A percentile compares a stretch with the other conserved stretches of the same genome.
Evolutionary conservation across 2,113 vertebrate species (phyloP).

Genomic region (Myotis brandtii): DNA sequence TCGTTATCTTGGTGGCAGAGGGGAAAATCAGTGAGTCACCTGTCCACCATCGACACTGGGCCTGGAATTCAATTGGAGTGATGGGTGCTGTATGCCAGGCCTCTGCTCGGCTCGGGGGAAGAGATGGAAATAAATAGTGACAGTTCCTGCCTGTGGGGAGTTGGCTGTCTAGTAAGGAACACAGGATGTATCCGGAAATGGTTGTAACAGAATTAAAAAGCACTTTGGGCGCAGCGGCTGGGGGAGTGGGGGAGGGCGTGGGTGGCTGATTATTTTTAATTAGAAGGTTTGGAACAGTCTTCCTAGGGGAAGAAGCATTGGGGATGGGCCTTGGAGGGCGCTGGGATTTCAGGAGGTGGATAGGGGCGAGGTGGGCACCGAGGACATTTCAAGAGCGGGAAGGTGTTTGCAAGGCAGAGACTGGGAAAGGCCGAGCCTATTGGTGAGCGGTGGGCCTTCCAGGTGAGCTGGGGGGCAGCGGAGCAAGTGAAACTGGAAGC

Average conservation of each 20-base stretch:
- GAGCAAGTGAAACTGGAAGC: fast-evolving
- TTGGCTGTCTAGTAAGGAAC: conserved; percentile 54
- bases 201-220: conserved; percentile 78
- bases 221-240: conserved; percentile 58
- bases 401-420: background rate
- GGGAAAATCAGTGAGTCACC: background rate
- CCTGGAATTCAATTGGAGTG: conserved; percentile 60
- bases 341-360: background rate
- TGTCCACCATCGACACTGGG: background rate
- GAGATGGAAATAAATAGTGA: conserved; percentile 74
- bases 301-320: conserved; percentile 25
- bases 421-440: background rate
- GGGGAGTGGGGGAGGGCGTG: conserved; percentile 49
- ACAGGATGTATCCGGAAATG: conserved; percentile 65
- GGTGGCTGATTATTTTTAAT: conserved; percentile 73
- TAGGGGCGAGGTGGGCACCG: background rate
- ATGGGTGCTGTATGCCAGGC: conserved; percentile 42
- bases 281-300: conserved; percentile 71
- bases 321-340: background rate
- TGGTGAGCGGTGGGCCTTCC: background rate
- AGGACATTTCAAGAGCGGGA: background rate
- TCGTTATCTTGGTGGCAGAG: background rate
- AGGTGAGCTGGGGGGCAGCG: background rate
- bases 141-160: conserved; percentile 70
- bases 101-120: conserved; percentile 50